Evolutionary conservation across 2,888 invertebrate genomes (phyloP), one percentile per base, ranked within the genome.

Genomic region (Eristalis intricaria): DNA sequence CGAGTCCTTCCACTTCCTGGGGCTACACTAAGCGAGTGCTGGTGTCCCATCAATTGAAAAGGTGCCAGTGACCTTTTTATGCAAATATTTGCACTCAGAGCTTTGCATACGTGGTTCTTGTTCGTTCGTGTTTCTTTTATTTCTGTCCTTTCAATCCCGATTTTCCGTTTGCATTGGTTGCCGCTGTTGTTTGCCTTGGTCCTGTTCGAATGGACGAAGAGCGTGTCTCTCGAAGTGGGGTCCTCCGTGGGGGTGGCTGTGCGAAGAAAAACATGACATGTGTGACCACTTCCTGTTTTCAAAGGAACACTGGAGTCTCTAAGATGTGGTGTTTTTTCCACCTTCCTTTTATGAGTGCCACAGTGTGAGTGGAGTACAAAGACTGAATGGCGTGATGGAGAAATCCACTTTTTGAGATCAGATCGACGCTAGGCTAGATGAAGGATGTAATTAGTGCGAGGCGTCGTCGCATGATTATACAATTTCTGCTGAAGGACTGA

Each of bases 1-100:
- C 86, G 56, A 84, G 87, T 84, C 83, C 76, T 80, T 84, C 73
- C 68, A 87, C 83, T 84, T 87, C 87, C 83, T 80, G 87, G 68
- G 84, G 87, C 87, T 73, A 84, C 75, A 70, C 77, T 83, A 77
- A 75, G 70, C 56, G 69, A 56, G 32, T 22, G n/a, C 58, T 38
- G 73, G 61, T 63, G 71, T 76, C 68, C 23, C 71, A 69, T 68
- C 84, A 83, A 87, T 80, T 87, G 84, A 80, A 89, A 87, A 89
- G 90, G 90, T 91, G 92, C 91, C 90, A 91, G 90, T 92, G 92
- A 92, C 92, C 92, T 90, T 92, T 91, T 91, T 90, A 91, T 92
- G 91, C 90, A 91, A 92, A 92, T 92, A 92, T 91, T 90, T 90
- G 88, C 87, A 29, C 43, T 63, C 56, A 70, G 80, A 77, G 84